Conservation (phyloP, 2,797 vertebrate genomes). For the Trachurus trachurus region DNA sequence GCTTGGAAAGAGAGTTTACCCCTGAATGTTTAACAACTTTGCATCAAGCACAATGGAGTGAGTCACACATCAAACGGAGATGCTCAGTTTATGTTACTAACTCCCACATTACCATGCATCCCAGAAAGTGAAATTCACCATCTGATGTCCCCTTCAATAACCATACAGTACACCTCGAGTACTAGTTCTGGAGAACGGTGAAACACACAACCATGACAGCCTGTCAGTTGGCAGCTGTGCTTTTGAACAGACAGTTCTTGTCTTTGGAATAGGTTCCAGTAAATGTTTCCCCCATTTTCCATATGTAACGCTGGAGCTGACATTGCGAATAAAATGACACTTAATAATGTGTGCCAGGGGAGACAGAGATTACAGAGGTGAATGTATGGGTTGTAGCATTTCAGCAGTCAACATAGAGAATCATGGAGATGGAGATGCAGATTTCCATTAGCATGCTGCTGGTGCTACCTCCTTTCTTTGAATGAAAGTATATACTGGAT, state of each 20-base stretch:
- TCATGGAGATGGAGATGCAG: conserved; percentile 46
- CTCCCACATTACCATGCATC: conserved; percentile 5
- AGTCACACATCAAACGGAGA: background rate
- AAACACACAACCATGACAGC: conserved; percentile 47
- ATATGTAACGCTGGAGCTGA: conserved; percentile 42
- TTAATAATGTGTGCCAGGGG: conserved; percentile 65
- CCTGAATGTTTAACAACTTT: conserved; percentile 7
- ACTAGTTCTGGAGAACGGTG: conserved; percentile 25
- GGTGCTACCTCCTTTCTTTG: conserved; percentile 14
- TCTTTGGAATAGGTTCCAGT: conserved; percentile 53
- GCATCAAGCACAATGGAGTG: background rate
- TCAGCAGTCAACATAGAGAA: conserved; percentile 36
- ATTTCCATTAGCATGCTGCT: conserved; percentile 52
- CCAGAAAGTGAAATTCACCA: conserved; percentile 13
- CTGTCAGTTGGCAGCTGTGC: conserved; percentile 67
- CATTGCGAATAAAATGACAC: conserved; percentile 67
- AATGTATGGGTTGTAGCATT: conserved; percentile 49
- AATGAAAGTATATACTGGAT: conserved; percentile 34
- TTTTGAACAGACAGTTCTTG: conserved; percentile 59
- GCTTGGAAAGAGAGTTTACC: too few species aligned
- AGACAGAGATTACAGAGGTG: conserved; percentile 52
- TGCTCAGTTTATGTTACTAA: conserved; percentile 2
- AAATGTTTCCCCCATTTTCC: conserved; percentile 49
- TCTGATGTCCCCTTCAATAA: conserved; percentile 39
- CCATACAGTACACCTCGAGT: conserved; percentile 20